Base-by-base conservation (phyloP, 2,888 invertebrate genomes). In the Coleophora deauratella region DNA sequence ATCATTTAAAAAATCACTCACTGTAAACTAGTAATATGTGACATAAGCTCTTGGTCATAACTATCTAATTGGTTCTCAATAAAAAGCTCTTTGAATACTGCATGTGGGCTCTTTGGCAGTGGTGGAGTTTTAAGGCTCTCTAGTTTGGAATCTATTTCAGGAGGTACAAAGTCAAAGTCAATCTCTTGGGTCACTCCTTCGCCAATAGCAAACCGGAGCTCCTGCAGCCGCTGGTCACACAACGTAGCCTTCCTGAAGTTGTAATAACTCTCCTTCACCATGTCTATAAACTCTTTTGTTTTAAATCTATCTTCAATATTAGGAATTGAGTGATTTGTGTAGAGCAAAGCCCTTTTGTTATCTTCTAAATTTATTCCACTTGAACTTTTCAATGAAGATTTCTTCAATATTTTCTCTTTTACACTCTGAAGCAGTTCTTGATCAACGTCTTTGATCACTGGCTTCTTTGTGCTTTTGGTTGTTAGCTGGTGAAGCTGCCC, bases 401-500 rank as follows among this genome's bases (percentile, higher is more conserved):
- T 75, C 42, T 76, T 78, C 21, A 80, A 52, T 36, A 86, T 66
- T 50, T 78, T 75, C 33, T 86, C 80, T 51, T 76, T 82, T 1
- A 86, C 69, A 49, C 67, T 72, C 55, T 76, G 62, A 3, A 87
- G 55, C 33, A 86, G 49, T 47, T 87, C 84, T 12, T 72, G 59
- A 47, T 86, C 86, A 10, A 86, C 76, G 58, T 75, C 72, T 15
- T 61, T 60, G 27, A 71, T 62, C 33, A 55, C 52, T 1, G 62
- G 40, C 41, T 71, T 72, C 0, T 40, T 10, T 34, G 65, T 11
- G 2, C 30, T 40, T 45, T 72, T 74, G 41, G 53, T 59, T 44
- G 88, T 88, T 13, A 90, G 63, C 62, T 88, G 88, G 58, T 90
- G 86, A 3, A 90, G 66, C 57, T 90, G 87, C 32, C 88, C 87